Evolutionary conservation across 2,888 invertebrate genomes (phyloP).

Genomic region (Malthinus flaveolus): DNA sequence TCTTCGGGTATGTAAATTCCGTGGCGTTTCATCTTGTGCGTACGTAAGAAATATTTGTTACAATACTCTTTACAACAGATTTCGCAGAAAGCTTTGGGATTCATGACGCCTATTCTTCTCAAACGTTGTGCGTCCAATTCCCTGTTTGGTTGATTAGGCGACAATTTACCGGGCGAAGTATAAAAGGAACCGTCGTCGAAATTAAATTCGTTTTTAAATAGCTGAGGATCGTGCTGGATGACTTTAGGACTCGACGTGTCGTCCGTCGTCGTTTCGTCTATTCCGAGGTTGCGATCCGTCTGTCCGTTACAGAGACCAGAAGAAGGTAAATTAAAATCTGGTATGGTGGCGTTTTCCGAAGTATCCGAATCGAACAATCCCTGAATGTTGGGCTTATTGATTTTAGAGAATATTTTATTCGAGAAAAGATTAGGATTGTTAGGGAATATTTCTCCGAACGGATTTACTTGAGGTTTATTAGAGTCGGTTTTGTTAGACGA

Average conservation of each 20-base stretch:
- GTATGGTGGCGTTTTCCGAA: slow-evolving; percentile 38
- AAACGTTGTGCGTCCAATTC: slow-evolving; percentile 76
- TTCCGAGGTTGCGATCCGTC: slow-evolving; percentile 42
- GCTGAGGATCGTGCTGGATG: slow-evolving; percentile 49
- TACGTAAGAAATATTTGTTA: slow-evolving; percentile 89
- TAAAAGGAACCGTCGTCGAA: slow-evolving; percentile 43
- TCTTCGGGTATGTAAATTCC: slow-evolving; percentile 74
- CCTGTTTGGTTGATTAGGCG: slow-evolving; percentile 55
- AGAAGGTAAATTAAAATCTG: slow-evolving; percentile 33
- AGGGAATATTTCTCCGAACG: slow-evolving; percentile 68
- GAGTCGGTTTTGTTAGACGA: slow-evolving; percentile 36
- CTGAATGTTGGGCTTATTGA: slow-evolving; percentile 32
- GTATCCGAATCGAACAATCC: slow-evolving; percentile 41
- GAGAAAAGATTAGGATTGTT: slow-evolving; percentile 66
- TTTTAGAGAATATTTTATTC: slow-evolving; percentile 71
- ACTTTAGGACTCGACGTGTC: slow-evolving; percentile 49
- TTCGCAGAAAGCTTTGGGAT: slow-evolving; percentile 91
- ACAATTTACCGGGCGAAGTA: slow-evolving; percentile 47
- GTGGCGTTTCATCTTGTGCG: slow-evolving; percentile 92
- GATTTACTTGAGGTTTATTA: slow-evolving; percentile 34
- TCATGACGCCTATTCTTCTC: slow-evolving; percentile 77
- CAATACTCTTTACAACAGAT: slow-evolving; percentile 92
- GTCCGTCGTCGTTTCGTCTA: slow-evolving; percentile 42
- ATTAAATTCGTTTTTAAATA: slow-evolving; percentile 47
- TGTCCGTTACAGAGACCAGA: slow-evolving; percentile 43